Conservation (phyloP, 2,797 vertebrate species). For the Darevskia nairensis region DNA sequence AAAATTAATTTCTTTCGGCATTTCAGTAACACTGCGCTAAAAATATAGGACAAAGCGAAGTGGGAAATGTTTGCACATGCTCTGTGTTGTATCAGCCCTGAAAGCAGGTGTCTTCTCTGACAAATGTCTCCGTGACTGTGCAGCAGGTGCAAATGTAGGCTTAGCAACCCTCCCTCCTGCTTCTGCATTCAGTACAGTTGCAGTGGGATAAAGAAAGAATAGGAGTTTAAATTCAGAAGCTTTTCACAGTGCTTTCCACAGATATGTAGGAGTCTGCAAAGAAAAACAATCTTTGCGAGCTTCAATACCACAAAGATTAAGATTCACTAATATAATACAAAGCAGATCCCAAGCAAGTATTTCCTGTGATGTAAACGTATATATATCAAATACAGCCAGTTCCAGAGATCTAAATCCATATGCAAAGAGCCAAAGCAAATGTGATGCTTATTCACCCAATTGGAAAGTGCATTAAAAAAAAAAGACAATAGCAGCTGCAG, state of each 20-base stretch:
- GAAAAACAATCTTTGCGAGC: background rate
- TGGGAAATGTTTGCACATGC: background rate
- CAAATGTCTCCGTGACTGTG: background rate
- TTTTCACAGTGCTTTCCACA: background rate
- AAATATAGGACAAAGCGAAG: background rate
- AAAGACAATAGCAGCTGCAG: background rate
- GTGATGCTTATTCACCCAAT: background rate
- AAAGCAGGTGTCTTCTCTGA: background rate
- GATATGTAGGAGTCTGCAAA: background rate
- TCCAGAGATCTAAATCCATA: background rate
- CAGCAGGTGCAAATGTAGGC: background rate
- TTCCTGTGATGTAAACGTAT: background rate
- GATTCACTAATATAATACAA: background rate
- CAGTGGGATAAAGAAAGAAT: background rate
- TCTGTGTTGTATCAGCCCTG: background rate
- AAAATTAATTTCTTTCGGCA: background rate
- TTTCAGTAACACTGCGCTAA: background rate
- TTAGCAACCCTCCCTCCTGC: background rate
- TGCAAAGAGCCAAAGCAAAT: background rate
- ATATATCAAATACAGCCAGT: background rate
- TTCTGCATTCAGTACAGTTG: background rate
- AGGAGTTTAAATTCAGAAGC: background rate
- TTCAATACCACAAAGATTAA: background rate
- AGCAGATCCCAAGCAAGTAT: background rate
- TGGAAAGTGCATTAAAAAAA: background rate